Conservation (phyloP, 1,140 invertebrate genomes). For the Tetramorium alpestre region DNA sequence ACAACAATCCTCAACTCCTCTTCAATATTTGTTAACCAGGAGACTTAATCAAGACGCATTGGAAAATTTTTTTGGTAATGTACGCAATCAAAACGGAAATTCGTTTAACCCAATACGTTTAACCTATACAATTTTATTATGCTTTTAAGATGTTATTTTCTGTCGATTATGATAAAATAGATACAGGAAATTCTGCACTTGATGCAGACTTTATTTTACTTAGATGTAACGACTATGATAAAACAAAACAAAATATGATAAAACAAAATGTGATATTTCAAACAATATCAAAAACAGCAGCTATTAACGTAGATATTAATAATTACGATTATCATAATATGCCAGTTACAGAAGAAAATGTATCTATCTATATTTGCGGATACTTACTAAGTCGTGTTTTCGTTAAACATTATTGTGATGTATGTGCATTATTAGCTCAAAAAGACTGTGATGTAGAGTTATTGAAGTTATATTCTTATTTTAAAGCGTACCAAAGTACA, state of each 20-base stretch:
- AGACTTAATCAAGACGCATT: neutral
- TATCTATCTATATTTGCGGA: neutral
- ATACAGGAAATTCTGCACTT: neutral
- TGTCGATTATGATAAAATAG: neutral
- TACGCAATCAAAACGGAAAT: neutral
- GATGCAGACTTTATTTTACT: neutral
- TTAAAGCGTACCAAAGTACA: no score
- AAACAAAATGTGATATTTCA: no score
- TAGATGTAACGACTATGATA: neutral
- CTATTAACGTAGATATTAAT: no score
- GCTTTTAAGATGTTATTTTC: neutral
- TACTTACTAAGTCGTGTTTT: neutral
- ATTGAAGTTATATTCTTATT: no score
- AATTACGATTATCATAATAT: no score
- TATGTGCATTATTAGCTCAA: neutral
- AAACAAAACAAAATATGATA: no score
- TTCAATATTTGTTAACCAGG: conserved; percentile 11
- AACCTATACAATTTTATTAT: conserved; percentile 14
- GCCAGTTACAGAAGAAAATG: no score
- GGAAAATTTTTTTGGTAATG: neutral
- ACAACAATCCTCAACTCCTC: neutral
- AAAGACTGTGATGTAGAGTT: neutral
- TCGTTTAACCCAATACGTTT: neutral
- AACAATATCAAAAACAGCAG: no score
- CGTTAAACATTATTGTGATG: neutral